Evolutionary conservation across 30 jellyfish, hydroid and myxozoan genomes (phyloP).

Genomic region (Haliclystus octoradiatus): DNA sequence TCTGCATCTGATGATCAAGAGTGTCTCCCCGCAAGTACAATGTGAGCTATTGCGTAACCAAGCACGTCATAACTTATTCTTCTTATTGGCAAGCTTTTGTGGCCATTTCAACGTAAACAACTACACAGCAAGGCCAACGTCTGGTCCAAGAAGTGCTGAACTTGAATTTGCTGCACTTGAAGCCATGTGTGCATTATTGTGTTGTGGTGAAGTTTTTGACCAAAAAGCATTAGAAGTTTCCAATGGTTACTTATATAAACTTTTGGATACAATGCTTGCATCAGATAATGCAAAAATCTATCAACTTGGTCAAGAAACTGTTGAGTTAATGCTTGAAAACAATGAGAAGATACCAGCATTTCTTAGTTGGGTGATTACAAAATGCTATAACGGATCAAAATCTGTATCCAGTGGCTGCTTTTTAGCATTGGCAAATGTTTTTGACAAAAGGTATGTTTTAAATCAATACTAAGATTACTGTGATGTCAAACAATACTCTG

Average conservation of each 20-base stretch:
- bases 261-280: conserved; percentile 86
- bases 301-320: conserved; percentile 88
- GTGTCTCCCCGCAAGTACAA: conserved; percentile 77
- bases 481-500: neutral
- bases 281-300: conserved; percentile 78
- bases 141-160: conserved; percentile 75
- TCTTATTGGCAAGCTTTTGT: conserved; percentile 95
- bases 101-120: conserved; percentile 92
- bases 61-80: conserved; percentile 78
- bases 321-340: conserved; percentile 88
- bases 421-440: conserved; percentile 91
- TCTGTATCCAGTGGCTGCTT: conserved; percentile 93
- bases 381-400: conserved; percentile 90
- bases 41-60: conserved; percentile 69
- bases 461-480: neutral
- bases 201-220: conserved; percentile 98
- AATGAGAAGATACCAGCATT: conserved; percentile 92
- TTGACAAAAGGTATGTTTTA: conserved; percentile 64
- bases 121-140: conserved; percentile 60
- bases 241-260: conserved; percentile 79
- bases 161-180: conserved; percentile 91
- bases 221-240: conserved; percentile 95
- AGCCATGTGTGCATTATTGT: conserved; percentile 97
- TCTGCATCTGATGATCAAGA: conserved; percentile 88
- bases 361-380: conserved; percentile 82